phyloP scores from a whole-genome alignment of 2,113 vertebrate genomes.

The Danionella cerebrum region DNA sequence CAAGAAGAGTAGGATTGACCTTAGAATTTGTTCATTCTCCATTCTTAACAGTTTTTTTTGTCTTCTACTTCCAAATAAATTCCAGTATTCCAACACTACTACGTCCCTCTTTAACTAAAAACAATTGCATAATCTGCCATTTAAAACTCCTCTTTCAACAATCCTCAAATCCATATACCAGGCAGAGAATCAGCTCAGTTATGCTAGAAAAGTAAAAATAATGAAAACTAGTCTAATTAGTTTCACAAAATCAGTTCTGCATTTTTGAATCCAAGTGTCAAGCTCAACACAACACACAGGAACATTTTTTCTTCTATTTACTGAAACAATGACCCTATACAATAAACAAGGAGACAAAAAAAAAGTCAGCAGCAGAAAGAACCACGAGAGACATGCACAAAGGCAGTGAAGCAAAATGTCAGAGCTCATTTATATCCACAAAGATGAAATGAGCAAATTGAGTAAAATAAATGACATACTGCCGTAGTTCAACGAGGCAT shows the following conservation, averaged over 20 bases:
- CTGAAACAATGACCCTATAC: neutral
- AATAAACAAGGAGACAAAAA: neutral
- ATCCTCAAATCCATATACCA: too few relatives aligned
- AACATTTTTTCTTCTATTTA: conserved; percentile 4
- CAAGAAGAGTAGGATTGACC: neutral
- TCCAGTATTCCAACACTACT: too few relatives aligned
- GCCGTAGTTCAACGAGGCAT: too few relatives aligned
- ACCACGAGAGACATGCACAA: neutral
- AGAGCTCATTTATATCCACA: neutral
- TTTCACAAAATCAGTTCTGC: neutral
- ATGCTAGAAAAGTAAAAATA: too few relatives aligned
- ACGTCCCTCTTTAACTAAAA: too few relatives aligned
- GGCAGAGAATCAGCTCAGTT: too few relatives aligned
- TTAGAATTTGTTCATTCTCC: too few relatives aligned
- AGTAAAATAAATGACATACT: neutral
- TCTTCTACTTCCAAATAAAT: too few relatives aligned
- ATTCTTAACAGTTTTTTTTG: too few relatives aligned
- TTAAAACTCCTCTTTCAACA: too few relatives aligned
- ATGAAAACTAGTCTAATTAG: too few relatives aligned
- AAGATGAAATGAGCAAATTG: neutral
- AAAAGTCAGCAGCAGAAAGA: neutral
- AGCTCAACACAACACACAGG: neutral
- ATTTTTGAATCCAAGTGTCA: neutral
- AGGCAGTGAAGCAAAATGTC: neutral
- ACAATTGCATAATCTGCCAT: too few relatives aligned